These are phyloP conservation scores for Isurus oxyrinchus DNA, from an alignment of 2,113 vertebrate genomes.

Conservation along the genomic window DNA sequence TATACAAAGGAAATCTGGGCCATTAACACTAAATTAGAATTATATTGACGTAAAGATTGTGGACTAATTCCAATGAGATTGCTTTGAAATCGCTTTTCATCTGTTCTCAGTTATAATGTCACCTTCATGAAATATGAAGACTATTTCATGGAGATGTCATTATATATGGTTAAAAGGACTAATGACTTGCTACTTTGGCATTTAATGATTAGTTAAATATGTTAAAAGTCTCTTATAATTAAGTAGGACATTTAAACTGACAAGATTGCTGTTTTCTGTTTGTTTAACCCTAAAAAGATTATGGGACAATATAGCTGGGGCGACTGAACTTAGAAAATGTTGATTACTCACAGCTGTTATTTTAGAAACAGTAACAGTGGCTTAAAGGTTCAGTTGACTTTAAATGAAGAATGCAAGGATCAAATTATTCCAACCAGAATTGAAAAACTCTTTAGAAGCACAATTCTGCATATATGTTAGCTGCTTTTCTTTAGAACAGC, in stretches of 20 bases:
- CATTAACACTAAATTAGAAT: background rate
- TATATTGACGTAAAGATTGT: background rate
- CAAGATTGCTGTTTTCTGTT: background rate
- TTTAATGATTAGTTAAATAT: slow-evolving; percentile 24
- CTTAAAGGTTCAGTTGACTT: slow-evolving; percentile 13
- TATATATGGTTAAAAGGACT: background rate
- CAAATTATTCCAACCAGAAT: slow-evolving; percentile 16
- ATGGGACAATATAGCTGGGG: background rate
- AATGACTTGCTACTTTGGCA: background rate
- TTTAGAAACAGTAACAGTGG: background rate
- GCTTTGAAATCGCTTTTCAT: background rate
- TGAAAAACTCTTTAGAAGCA: background rate
- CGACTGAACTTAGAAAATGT: background rate
- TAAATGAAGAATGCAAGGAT: slow-evolving; percentile 20
- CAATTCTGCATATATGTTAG: too few relatives aligned
- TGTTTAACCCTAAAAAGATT: slow-evolving; percentile 30
- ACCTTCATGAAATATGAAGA: slow-evolving; percentile 3
- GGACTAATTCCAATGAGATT: background rate
- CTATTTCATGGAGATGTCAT: background rate
- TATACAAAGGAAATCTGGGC: background rate
- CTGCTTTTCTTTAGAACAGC: background rate
- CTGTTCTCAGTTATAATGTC: background rate
- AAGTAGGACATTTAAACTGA: background rate
- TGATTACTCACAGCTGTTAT: slow-evolving; percentile 31
- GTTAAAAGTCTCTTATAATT: background rate